Evolutionary conservation across 2,797 vertebrate species (phyloP).

Genomic region (Gymnocypris eckloni): DNA sequence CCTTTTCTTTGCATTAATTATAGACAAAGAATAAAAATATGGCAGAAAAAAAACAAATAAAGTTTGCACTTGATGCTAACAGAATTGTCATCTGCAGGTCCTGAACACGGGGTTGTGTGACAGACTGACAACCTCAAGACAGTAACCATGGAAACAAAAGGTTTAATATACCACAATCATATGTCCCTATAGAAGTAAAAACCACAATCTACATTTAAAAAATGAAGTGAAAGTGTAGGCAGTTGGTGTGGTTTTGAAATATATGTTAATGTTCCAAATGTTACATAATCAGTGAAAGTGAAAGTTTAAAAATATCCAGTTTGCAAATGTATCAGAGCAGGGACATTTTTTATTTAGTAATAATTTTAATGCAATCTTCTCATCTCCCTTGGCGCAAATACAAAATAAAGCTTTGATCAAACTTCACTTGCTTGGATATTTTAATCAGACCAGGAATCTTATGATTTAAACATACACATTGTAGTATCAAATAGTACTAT

Average conservation of each 20-base stretch:
- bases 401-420: background rate
- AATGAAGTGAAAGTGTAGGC: background rate
- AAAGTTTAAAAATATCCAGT: no score
- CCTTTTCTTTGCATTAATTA: background rate
- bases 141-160: background rate
- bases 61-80: background rate
- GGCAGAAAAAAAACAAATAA: background rate
- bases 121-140: background rate
- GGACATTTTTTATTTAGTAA: no score
- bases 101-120: background rate
- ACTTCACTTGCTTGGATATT: background rate
- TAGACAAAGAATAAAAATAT: background rate
- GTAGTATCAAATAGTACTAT: no score
- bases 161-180: background rate
- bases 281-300: background rate
- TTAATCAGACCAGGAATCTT: background rate
- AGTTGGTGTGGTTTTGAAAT: background rate
- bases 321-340: no score
- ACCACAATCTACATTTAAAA: background rate
- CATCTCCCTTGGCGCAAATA: no score
- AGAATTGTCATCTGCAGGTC: background rate
- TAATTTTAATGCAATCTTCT: no score
- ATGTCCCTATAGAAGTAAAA: background rate
- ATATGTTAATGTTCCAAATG: background rate
- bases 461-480: no score